These are phyloP conservation scores for Falco peregrinus DNA, from an alignment of 2,797 vertebrate genomes.

Conservation along the genomic window DNA sequence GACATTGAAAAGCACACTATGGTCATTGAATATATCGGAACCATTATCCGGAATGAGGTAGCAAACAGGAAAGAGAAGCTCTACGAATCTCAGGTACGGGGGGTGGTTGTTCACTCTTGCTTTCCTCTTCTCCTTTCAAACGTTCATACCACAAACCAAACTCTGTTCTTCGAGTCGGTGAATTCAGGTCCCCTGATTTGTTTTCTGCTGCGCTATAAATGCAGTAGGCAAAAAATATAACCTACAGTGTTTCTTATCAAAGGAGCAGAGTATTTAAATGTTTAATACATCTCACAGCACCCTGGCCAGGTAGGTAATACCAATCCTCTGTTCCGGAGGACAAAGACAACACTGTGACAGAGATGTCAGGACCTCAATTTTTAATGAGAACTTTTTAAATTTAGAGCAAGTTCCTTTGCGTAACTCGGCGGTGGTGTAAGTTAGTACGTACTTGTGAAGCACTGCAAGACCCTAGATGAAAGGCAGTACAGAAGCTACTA, in stretches of 20 bases:
- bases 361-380: neutral
- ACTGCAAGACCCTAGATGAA: rapidly evolving
- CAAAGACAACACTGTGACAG: neutral
- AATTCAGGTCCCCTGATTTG: neutral
- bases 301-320: neutral
- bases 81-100: conserved; percentile 89
- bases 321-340: neutral
- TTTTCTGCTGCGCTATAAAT: neutral
- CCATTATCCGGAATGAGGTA: conserved; percentile 94
- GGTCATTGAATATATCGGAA: conserved; percentile 98
- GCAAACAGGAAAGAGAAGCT: conserved; percentile 92
- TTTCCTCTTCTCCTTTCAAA: neutral
- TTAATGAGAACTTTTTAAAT: neutral
- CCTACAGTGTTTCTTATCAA: rapidly evolving
- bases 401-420: neutral
- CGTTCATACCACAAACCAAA: neutral
- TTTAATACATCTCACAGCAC: neutral
- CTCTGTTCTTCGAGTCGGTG: rapidly evolving
- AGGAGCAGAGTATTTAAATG: neutral
- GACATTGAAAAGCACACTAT: conserved; percentile 99
- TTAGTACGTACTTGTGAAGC: rapidly evolving
- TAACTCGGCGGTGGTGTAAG: neutral
- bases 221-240: neutral
- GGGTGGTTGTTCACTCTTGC: rapidly evolving
- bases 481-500: neutral